phyloP scores from a whole-genome alignment of 2,888 invertebrate species.

The Himalopsyche anomala region DNA sequence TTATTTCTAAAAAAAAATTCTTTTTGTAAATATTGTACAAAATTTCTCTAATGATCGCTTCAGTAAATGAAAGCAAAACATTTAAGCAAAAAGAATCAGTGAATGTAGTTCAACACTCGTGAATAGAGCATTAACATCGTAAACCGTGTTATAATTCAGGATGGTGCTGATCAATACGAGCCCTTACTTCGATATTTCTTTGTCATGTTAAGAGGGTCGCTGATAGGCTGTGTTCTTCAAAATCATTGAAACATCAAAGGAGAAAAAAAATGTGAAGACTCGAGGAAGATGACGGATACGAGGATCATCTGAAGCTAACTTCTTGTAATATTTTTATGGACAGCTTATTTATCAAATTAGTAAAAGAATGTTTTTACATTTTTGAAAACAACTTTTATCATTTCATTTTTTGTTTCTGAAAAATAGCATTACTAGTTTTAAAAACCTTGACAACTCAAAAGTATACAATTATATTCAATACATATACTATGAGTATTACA shows the following conservation, averaged over 20 bases:
- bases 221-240: conserved; percentile 41
- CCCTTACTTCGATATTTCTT: conserved; percentile 46
- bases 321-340: background rate
- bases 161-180: conserved; percentile 35
- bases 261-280: conserved; percentile 14
- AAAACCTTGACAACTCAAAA: too few relatives aligned
- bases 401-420: too few relatives aligned
- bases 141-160: conserved; percentile 48
- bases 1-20: too few relatives aligned
- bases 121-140: background rate
- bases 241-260: conserved; percentile 47
- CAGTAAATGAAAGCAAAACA: too few relatives aligned
- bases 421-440: too few relatives aligned
- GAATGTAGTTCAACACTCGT: background rate
- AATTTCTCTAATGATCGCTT: too few relatives aligned
- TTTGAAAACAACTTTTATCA: too few relatives aligned
- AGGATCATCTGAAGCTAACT: background rate
- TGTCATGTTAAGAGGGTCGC: conserved; percentile 52
- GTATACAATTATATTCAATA: too few relatives aligned
- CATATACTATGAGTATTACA: too few relatives aligned
- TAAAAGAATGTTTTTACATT: too few relatives aligned
- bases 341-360: background rate
- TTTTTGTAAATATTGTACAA: too few relatives aligned
- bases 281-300: background rate
- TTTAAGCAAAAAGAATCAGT: too few relatives aligned